These are phyloP conservation scores for Zonitis immaculata DNA, from an alignment of 2,888 invertebrate genomes.

Conservation along the genomic window DNA sequence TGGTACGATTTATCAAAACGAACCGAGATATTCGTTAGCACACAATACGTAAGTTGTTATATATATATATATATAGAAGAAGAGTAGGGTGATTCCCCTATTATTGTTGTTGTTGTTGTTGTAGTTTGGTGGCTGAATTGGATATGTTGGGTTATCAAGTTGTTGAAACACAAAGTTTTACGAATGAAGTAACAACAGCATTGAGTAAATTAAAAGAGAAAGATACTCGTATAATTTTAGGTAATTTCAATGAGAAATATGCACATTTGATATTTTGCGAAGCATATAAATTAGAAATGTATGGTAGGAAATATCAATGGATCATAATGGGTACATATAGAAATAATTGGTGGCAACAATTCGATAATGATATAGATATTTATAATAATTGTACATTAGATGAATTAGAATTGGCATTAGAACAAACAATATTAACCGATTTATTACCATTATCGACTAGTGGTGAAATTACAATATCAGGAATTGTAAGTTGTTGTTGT, in stretches of 20 bases:
- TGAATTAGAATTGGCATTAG: slow-evolving; percentile 73
- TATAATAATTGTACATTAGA: slow-evolving; percentile 65
- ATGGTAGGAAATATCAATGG: slow-evolving; percentile 92
- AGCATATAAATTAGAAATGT: slow-evolving; percentile 81
- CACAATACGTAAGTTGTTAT: slow-evolving; percentile 53
- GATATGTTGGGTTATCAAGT: slow-evolving; percentile 77
- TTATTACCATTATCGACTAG: slow-evolving; percentile 81
- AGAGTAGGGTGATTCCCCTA: too few species aligned
- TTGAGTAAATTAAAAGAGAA: slow-evolving; percentile 78
- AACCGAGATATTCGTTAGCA: slow-evolving; percentile 81
- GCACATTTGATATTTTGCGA: slow-evolving; percentile 86
- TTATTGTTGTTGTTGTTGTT: too few species aligned
- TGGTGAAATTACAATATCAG: slow-evolving; percentile 81
- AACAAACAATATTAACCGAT: slow-evolving; percentile 86
- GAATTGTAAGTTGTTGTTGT: slow-evolving; percentile 78
- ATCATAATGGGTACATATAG: slow-evolving; percentile 86
- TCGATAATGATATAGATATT: too few species aligned
- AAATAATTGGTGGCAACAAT: slow-evolving; percentile 66
- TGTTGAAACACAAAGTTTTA: slow-evolving; percentile 86
- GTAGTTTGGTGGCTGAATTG: slow-evolving; percentile 74
- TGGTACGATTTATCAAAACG: slow-evolving; percentile 95
- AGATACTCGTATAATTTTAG: slow-evolving; percentile 88
- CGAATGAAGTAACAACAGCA: slow-evolving; percentile 78
- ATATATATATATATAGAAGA: too few species aligned
- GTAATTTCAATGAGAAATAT: slow-evolving; percentile 94